phyloP scores from a whole-genome alignment of 2,797 vertebrate genomes.

The Sebastes itinus region DNA sequence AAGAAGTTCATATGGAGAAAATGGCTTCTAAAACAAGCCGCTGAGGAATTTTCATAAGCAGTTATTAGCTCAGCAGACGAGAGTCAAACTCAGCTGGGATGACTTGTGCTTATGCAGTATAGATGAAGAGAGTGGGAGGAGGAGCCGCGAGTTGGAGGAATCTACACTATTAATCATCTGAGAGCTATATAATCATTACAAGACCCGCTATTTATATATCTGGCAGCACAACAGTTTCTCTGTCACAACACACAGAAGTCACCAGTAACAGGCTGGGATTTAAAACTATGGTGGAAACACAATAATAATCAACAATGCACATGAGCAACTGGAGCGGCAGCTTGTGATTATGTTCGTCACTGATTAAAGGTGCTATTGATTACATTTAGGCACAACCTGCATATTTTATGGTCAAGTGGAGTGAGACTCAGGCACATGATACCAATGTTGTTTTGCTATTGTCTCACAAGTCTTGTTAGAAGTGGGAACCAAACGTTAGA shows the following conservation, averaged over 20 bases:
- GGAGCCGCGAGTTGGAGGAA: conserved; percentile 37
- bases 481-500: no score
- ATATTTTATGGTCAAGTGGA: no score
- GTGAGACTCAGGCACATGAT: no score
- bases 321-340: background rate
- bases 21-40: conserved; percentile 34
- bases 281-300: background rate
- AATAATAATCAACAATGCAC: background rate
- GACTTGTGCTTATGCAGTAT: conserved; percentile 23
- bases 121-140: conserved; percentile 31
- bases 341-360: background rate
- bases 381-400: no score
- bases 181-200: conserved; percentile 48
- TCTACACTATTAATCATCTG: conserved; percentile 46
- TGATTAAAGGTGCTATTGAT: no score
- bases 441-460: no score
- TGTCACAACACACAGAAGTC: conserved; percentile 1
- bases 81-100: conserved; percentile 28
- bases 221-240: conserved; percentile 19
- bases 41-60: conserved; percentile 34
- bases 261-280: background rate
- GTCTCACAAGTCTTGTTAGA: no score
- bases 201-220: conserved; percentile 56
- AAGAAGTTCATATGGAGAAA: conserved; percentile 25
- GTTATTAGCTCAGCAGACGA: conserved; percentile 39